Base-by-base conservation (phyloP, 2,888 invertebrate species). In the Euphydryas editha region DNA sequence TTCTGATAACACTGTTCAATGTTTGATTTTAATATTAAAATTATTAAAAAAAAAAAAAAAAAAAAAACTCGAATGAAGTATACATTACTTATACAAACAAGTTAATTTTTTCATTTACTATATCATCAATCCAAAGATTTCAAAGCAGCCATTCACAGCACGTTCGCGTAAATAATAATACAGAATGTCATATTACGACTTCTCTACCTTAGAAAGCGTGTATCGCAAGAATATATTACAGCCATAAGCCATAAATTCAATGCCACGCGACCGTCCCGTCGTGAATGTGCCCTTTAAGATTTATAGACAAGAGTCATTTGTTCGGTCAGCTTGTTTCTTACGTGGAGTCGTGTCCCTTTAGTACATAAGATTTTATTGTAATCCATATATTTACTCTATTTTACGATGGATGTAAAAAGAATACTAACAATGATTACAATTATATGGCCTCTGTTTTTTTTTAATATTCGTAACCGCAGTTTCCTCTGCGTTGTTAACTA, bases 321-420 rank as follows among this genome's bases (percentile, higher is more conserved):
- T 21, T 36, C 20, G 18, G 57, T 57, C 17, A 55, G 11, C 44
- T 2, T 51, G 24, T 30, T 44, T 18, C 8, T n/a, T 20, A 18
- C 21, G 17, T 17, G 37, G 37, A 44, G 15, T 46, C 46, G 13
- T 57, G 18, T 62, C 47, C 60, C 65, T 47, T 60, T 60, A 56
- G 65, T 47, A 55, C n/a, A 60, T 46, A 37, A 17, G 24, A 56
- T 56, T 60, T 65, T 65, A 65, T 60, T 65, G 18, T 54, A 17
- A 39, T 37, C 24, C 24, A 47, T 65, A 59, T 59, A 60, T 42
- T 42, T 24, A 39, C 17, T 18, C 39, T 39, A 46, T 60, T 65
- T 65, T 65, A 65, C 60, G 65, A 60, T 37, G 24, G 13, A 46
- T 39, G 56, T 57, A 56, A 56, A 54, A 60, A 65, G 30, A 60